Evolutionary conservation across 2,113 vertebrate genomes (phyloP).

Genomic region (Bothrops jararaca): DNA sequence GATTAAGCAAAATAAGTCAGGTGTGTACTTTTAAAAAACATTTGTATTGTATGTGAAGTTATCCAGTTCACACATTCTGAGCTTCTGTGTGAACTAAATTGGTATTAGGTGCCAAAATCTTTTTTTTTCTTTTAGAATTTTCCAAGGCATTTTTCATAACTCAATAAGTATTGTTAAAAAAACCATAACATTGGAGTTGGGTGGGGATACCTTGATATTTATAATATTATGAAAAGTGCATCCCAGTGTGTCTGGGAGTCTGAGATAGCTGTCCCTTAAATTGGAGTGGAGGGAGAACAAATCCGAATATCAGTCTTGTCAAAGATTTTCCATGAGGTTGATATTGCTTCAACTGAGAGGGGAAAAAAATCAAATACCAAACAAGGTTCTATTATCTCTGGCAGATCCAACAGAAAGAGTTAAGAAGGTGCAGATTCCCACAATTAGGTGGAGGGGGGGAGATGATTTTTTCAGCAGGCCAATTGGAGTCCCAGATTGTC

Average conservation of each 20-base stretch:
- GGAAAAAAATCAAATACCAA: neutral
- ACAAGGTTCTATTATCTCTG: neutral
- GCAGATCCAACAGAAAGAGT: neutral
- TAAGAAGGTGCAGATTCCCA: neutral
- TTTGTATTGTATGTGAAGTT: neutral
- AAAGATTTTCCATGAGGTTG: neutral
- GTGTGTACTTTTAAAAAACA: neutral
- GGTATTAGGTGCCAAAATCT: neutral
- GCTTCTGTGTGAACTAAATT: neutral
- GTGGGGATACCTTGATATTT: neutral
- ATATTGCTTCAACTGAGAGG: neutral
- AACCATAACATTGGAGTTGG: neutral
- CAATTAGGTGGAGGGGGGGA: neutral
- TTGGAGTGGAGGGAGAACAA: neutral
- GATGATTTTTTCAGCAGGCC: neutral
- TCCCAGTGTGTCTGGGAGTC: neutral
- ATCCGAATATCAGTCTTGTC: neutral
- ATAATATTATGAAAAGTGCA: neutral
- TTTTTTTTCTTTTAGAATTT: neutral
- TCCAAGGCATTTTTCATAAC: neutral
- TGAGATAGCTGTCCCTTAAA: neutral
- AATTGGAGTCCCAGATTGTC: neutral
- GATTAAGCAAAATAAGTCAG: neutral
- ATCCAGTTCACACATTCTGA: neutral
- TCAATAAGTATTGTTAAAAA: neutral